A percentile compares a stretch with the other conserved stretches of the same genome.
phyloP scores from a whole-genome alignment of 2,888 invertebrate genomes.

The Macrosiphum euphorbiae region DNA sequence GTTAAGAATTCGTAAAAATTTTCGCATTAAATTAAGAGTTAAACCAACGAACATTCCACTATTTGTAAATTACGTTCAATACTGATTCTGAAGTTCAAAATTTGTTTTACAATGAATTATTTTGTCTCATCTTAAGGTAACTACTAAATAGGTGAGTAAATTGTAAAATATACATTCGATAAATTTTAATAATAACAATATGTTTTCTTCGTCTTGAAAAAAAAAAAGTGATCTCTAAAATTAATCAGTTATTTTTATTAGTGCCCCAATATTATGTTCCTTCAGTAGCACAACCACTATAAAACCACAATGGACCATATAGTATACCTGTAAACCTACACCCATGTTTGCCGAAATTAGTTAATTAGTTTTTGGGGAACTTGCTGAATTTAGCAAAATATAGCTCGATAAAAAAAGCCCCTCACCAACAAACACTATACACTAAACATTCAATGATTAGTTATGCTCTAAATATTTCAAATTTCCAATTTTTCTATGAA shows the following conservation, averaged over 20 bases:
- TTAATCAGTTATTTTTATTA: neutral
- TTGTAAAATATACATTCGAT: too few species aligned
- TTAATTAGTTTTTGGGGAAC: neutral
- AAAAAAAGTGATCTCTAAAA: neutral
- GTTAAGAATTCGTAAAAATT: too few species aligned
- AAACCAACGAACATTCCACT: neutral
- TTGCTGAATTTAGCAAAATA: neutral
- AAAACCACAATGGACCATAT: neutral
- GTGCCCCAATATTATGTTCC: neutral
- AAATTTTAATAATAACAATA: too few species aligned
- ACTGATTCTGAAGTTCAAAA: neutral
- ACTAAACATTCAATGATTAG: too few species aligned
- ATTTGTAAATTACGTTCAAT: neutral
- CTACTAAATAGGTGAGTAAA: neutral
- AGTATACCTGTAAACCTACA: neutral
- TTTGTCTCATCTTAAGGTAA: neutral
- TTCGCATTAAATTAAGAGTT: neutral
- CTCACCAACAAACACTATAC: too few species aligned
- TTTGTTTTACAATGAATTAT: neutral
- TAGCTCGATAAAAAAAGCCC: too few species aligned
- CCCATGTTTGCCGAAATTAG: neutral
- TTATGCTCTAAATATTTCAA: too few species aligned
- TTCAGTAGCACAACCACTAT: neutral
- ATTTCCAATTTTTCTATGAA: too few species aligned
- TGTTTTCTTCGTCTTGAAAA: neutral